phyloP scores from a whole-genome alignment of 2,797 vertebrate species.

The Babyrousa celebensis region DNA sequence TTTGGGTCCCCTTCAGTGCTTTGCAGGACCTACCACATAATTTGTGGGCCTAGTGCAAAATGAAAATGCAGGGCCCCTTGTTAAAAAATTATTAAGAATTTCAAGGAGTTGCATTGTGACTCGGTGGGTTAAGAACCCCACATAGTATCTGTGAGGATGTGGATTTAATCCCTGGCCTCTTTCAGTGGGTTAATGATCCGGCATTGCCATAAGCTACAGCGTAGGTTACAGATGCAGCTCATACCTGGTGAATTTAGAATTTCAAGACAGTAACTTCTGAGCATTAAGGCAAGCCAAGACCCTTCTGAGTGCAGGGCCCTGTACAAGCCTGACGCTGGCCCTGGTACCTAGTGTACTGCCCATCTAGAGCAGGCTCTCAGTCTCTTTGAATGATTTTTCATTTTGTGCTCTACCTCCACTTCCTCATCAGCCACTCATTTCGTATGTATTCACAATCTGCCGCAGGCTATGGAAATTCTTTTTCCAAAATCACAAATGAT shows the following conservation, averaged over 20 bases:
- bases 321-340: not conserved
- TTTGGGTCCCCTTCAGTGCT: not conserved
- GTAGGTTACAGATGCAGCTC: too few species aligned
- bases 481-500: slow-evolving; percentile 26
- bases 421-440: slow-evolving; percentile 48
- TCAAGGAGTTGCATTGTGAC: too few species aligned
- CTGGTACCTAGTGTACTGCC: not conserved
- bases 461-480: not conserved
- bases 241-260: not conserved
- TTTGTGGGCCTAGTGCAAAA: slow-evolving; percentile 3
- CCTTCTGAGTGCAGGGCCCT: not conserved
- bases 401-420: slow-evolving; percentile 36
- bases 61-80: not conserved
- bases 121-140: too few species aligned
- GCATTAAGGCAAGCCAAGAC: not conserved
- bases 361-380: not conserved
- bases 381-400: not conserved
- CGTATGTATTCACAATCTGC: not conserved
- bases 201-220: too few species aligned
- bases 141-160: too few species aligned
- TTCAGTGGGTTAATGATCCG: too few species aligned
- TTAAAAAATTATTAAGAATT: not conserved
- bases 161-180: too few species aligned
- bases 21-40: not conserved
- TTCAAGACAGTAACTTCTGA: not conserved